phyloP scores from a whole-genome alignment of 2,797 vertebrate genomes.

The Propithecus deckenii region DNA sequence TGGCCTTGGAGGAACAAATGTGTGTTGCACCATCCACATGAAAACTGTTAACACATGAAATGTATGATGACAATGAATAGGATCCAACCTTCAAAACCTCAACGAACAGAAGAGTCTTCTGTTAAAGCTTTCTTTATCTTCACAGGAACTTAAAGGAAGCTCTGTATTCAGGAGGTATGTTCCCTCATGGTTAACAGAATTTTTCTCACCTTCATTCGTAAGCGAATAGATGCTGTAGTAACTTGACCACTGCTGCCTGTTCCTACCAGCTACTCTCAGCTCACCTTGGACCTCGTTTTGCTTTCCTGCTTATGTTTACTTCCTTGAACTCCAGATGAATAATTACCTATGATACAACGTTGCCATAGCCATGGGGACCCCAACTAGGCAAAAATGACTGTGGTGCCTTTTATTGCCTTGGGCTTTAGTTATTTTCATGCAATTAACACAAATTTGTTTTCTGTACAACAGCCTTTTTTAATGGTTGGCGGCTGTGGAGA shows the following conservation, averaged over 20 bases:
- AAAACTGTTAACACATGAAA: neutral
- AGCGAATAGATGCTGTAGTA: neutral
- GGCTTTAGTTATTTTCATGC: neutral
- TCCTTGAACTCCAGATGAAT: neutral
- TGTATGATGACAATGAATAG: neutral
- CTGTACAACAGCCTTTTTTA: neutral
- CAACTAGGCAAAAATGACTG: neutral
- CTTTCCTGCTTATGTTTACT: neutral
- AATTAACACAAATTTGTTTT: neutral
- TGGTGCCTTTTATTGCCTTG: neutral
- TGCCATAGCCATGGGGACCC: neutral
- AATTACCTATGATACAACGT: neutral
- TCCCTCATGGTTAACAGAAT: neutral
- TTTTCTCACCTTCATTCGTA: neutral
- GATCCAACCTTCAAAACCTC: neutral
- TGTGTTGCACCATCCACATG: neutral
- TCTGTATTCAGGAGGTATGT: neutral
- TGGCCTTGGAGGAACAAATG: neutral
- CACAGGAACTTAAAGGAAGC: neutral
- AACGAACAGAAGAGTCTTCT: neutral
- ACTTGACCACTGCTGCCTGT: neutral
- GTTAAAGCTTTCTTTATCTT: neutral
- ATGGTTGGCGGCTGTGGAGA: neutral
- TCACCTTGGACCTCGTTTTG: neutral
- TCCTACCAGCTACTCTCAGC: neutral